Conservation (phyloP, 37 sponge, comb jelly and placozoan genomes). For the Cliona cf. orientalis region DNA sequence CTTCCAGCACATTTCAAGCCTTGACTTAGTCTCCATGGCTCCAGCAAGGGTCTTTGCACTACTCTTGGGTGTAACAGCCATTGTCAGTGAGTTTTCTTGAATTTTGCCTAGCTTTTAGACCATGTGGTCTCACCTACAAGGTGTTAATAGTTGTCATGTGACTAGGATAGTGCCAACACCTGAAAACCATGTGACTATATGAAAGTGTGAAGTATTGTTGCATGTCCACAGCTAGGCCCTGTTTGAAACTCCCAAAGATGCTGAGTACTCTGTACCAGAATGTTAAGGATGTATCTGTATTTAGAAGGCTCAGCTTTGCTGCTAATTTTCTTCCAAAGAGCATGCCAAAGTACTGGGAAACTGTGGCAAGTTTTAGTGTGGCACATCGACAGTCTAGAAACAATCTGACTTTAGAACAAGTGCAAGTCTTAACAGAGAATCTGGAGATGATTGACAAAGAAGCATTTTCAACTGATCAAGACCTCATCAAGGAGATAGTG, state of each 20-base stretch:
- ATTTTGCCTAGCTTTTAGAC: neutral
- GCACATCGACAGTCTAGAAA: neutral
- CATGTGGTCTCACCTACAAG: no score
- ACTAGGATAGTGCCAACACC: no score
- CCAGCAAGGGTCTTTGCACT: no score
- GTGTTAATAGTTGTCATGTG: no score
- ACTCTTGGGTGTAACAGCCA: no score
- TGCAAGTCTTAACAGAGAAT: neutral
- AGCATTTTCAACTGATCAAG: slow-evolving; percentile 1
- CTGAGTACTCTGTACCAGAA: neutral
- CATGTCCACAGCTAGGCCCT: neutral
- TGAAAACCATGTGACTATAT: no score
- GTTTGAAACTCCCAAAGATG: neutral
- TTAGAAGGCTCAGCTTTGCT: slow-evolving; percentile 32
- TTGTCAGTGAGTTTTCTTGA: no score
- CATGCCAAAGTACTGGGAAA: neutral
- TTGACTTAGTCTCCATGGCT: neutral
- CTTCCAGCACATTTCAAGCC: neutral
- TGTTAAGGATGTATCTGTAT: slow-evolving; percentile 22
- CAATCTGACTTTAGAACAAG: neutral
- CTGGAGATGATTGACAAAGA: slow-evolving; percentile 1
- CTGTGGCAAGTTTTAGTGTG: neutral
- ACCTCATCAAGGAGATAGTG: slow-evolving; percentile 11
- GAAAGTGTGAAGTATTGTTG: neutral
- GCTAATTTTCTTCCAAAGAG: neutral